Evolutionary conservation across 2,888 invertebrate species (phyloP), one percentile per base, ranked within the genome.

Genomic region (Hyppa rectilinea): DNA sequence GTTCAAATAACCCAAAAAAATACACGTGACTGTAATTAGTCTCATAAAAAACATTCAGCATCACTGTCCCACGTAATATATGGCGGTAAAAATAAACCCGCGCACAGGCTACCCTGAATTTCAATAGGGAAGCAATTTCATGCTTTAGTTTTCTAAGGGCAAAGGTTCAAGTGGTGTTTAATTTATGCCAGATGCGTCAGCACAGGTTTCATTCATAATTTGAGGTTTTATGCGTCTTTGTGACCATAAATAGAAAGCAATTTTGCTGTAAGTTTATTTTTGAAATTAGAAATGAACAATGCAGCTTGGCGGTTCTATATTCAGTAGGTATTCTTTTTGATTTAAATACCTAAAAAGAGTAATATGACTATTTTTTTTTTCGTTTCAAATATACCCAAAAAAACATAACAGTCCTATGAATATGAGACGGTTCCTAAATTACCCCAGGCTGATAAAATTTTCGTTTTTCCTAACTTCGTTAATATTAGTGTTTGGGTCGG

Each of bases 121-220:
- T 65, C 43, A 74, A 76, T 65, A 76, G 23, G 50, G n/a, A 74
- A 79, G 74, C 59, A 64, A 55, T 72, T 75, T 60, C 63, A 45
- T 45, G 53, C 73, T 60, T 59, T 60, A 63, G 55, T 64, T 53
- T 60, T 63, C 45, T 45, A 50, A 47, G 38, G 55, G 55, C 14
- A 26, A 45, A 38, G 49, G 29, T 40, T 56, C 62, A 53, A 71
- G 63, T 78, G 12, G 14, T 52, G 63, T 78, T 72, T 72, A 72
- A 75, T 75, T 72, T 72, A 55, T 20, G 38, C 45, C 53, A 73
- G 49, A 75, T 62, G 62, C 29, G 58, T 70, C 31, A 31, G 47
- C 29, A 65, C 23, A 23, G 56, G 45, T 40, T 52, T 34, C 4
- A 61, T 55, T 73, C 14, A 50, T 64, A 47, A 45, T 36, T 72